Conservation (phyloP, 2,113 vertebrate species). For the Ellobius talpinus region DNA sequence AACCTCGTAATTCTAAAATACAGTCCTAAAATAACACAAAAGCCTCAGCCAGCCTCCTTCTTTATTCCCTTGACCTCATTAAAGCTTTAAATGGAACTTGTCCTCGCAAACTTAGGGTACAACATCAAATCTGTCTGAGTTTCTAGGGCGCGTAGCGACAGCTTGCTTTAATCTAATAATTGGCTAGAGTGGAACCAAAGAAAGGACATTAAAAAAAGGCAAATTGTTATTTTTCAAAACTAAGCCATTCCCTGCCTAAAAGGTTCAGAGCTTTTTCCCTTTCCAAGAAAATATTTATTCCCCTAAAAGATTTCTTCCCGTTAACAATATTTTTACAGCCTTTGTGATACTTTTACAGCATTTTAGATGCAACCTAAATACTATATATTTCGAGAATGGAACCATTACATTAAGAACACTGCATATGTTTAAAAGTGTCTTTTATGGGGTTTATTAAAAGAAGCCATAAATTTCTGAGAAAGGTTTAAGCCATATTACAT, state of each 20-base stretch:
- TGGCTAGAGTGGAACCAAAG: conserved; percentile 58
- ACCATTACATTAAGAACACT: conserved; percentile 68
- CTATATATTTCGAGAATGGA: conserved; percentile 71
- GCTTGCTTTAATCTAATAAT: conserved; percentile 74
- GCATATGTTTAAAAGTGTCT: conserved; percentile 77
- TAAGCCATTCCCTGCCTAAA: conserved; percentile 61
- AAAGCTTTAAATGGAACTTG: conserved; percentile 67
- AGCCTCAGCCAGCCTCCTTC: conserved; percentile 37
- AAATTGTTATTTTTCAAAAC: conserved; percentile 77
- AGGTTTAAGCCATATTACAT: conserved; percentile 73
- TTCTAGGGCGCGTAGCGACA: conserved; percentile 66
- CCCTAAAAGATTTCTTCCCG: conserved; percentile 72
- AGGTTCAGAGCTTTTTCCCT: conserved; percentile 69
- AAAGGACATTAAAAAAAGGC: conserved; percentile 68
- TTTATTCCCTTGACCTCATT: conserved; percentile 70
- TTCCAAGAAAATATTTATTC: conserved; percentile 80
- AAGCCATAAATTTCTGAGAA: conserved; percentile 76
- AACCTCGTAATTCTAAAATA: conserved; percentile 54
- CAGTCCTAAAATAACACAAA: conserved; percentile 59
- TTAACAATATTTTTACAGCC: conserved; percentile 79
- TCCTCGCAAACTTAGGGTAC: conserved; percentile 65
- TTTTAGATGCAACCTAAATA: conserved; percentile 75
- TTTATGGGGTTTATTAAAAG: conserved; percentile 82
- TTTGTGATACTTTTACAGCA: conserved; percentile 75
- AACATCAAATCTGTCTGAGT: conserved; percentile 50